These are phyloP conservation scores for Sebastes alutus DNA, from an alignment of 2,797 vertebrate genomes.

Conservation along the genomic window DNA sequence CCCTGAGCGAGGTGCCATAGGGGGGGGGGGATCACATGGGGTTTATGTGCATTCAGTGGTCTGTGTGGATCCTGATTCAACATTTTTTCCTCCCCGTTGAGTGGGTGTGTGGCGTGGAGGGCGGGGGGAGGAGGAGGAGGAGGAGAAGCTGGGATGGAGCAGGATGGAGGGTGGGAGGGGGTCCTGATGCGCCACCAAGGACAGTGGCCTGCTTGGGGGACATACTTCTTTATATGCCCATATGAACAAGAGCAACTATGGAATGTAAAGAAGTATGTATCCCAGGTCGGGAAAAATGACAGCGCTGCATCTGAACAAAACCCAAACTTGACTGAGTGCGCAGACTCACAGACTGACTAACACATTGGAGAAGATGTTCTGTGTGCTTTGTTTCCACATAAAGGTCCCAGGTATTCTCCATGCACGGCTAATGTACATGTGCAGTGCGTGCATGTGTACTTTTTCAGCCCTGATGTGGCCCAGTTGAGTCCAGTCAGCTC, in stretches of 20 bases:
- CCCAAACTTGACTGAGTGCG: not conserved
- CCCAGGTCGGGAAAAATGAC: slow-evolving; percentile 87
- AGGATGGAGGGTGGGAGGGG: not conserved
- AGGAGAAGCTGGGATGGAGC: not conserved
- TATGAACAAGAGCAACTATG: slow-evolving; percentile 98
- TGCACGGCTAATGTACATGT: not conserved
- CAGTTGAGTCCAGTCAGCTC: slow-evolving; percentile 40
- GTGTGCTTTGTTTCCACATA: not conserved
- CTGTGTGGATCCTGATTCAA: slow-evolving; percentile 71
- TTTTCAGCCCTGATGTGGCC: slow-evolving; percentile 25
- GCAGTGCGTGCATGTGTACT: not conserved
- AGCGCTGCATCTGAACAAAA: slow-evolving; percentile 46
- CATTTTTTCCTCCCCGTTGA: slow-evolving; percentile 54
- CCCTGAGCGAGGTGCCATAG: not conserved
- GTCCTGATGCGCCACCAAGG: slow-evolving; percentile 54
- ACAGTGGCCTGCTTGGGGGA: slow-evolving; percentile 92
- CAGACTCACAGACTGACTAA: not conserved
- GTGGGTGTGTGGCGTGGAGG: not conserved
- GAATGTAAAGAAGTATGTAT: slow-evolving; percentile 99
- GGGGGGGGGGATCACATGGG: not conserved
- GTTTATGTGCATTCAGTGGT: slow-evolving; percentile 35
- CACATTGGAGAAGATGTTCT: not conserved
- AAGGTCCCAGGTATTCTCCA: not conserved
- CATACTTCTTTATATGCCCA: slow-evolving; percentile 99
- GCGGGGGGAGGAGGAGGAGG: not conserved